Base-by-base conservation (phyloP, 2,797 vertebrate genomes). In the Myioborus miniatus region DNA sequence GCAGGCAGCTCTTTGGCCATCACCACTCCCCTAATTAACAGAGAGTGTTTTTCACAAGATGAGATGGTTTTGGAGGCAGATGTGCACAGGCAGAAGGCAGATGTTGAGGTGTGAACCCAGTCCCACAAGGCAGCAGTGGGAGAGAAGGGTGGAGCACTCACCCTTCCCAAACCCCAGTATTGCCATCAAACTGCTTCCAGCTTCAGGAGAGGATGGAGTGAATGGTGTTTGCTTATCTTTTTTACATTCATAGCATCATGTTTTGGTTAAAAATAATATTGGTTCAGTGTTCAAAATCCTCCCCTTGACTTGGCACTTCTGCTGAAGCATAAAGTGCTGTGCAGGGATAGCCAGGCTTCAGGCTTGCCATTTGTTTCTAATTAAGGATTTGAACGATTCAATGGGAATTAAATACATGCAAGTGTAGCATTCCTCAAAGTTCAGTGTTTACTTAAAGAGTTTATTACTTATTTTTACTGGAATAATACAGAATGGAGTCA, bases 401-500 rank as follows among this genome's bases (percentile, higher is more conserved):
- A 46, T 58, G 94, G 94, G 97, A 96, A 96, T 92, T 46, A 94
- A 97, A 97, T 95, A 86, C 82, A 77, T 58, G 78, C 81, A 91
- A 96, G 90, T 94, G 78, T 77, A 87, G 89, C 89, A 85, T 93
- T 95, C 75, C 90, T 96, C 78, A 89, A 77, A 88, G 75, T 70
- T 71, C 53, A 70, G 59, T 87, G 89, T 96, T 97, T 97, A 91
- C 96, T 93, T 91, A 93, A 90, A 93, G 94, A 91, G 74, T 94
- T 95, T 96, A 92, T 93, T 94, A 87, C 94, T 94, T 97, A 94
- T 95, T 97, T 97, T 97, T 96, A 76, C 78, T 96, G 94, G 95
- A 97, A 92, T 93, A 77, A 90, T 93, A 56, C 58, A 86, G 78
- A 96, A 91, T 46, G 65, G 89, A 92, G 87, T 91, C 71, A 52